Evolutionary conservation across 2,888 invertebrate genomes (phyloP).

Genomic region (Amphipyra berbera): DNA sequence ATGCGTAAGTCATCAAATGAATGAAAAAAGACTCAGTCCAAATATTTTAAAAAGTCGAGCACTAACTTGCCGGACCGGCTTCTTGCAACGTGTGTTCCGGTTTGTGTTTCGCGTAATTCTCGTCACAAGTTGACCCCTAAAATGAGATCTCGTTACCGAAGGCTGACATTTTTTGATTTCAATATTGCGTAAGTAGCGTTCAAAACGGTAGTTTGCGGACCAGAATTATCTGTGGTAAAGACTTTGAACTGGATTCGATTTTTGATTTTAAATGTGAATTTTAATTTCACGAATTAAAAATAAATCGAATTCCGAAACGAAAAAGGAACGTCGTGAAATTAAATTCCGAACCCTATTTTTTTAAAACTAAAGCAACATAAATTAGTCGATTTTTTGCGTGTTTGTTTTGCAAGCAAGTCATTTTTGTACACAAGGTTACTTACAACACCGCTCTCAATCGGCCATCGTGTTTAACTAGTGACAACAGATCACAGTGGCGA

Average conservation of each 20-base stretch:
- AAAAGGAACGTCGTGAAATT: conserved; percentile 15
- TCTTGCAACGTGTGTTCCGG: conserved; percentile 62
- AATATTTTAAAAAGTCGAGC: conserved; percentile 62
- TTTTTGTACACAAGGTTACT: conserved; percentile 52
- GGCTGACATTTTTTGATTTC: conserved; percentile 60
- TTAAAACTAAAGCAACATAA: not conserved
- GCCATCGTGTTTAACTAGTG: conserved; percentile 56
- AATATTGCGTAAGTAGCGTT: conserved; percentile 52
- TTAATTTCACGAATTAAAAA: not conserved
- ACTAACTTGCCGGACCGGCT: conserved; percentile 59
- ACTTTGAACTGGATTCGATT: conserved; percentile 14
- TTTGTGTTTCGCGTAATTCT: conserved; percentile 69
- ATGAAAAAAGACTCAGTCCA: conserved; percentile 58
- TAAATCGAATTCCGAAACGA: not conserved
- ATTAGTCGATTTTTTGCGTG: conserved; percentile 19
- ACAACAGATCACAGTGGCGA: conserved; percentile 59
- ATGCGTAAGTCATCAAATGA: conserved; percentile 63
- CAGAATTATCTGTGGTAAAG: not conserved
- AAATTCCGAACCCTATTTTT: conserved; percentile 19
- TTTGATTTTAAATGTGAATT: conserved; percentile 17
- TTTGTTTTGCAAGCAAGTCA: conserved; percentile 48
- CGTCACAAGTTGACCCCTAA: conserved; percentile 68
- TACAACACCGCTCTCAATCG: conserved; percentile 46
- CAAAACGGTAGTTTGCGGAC: conserved; percentile 13
- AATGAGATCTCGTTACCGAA: conserved; percentile 57